phyloP scores from a whole-genome alignment of 2,797 vertebrate species.

The Rhodeus uyekii region DNA sequence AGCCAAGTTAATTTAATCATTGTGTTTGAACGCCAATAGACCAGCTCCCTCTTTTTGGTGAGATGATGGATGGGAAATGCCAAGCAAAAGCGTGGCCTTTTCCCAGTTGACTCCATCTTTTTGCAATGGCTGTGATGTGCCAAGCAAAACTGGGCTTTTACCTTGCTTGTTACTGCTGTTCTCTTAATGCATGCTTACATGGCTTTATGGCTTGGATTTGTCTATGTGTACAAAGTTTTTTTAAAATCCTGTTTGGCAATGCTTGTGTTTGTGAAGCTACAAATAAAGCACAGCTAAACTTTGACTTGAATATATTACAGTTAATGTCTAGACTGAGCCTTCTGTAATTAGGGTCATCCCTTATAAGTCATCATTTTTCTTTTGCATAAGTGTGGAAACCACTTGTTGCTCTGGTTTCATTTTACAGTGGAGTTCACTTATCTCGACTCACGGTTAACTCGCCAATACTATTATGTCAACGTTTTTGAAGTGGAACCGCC shows the following conservation, averaged over 20 bases:
- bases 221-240: slow-evolving; percentile 38
- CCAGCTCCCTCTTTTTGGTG: slow-evolving; percentile 10
- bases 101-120: slow-evolving; percentile 37
- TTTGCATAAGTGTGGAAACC: slow-evolving; percentile 39
- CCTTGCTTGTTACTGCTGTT: slow-evolving; percentile 11
- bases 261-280: slow-evolving; percentile 27
- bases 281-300: slow-evolving; percentile 25
- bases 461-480: no score
- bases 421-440: no score
- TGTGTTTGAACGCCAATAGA: slow-evolving; percentile 32
- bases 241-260: slow-evolving; percentile 34
- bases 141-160: slow-evolving; percentile 32
- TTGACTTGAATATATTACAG: slow-evolving; percentile 43
- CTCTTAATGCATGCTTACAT: background rate
- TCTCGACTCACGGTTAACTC: no score
- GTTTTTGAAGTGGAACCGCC: no score
- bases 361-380: slow-evolving; percentile 46
- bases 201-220: slow-evolving; percentile 4
- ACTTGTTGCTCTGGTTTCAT: background rate
- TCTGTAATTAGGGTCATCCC: slow-evolving; percentile 8
- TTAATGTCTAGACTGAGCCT: slow-evolving; percentile 22
- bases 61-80: slow-evolving; percentile 54
- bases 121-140: slow-evolving; percentile 5
- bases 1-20: slow-evolving; percentile 32
- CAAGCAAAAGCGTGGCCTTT: slow-evolving; percentile 43